Base-by-base conservation (phyloP, 2,113 vertebrate genomes). In the Thamnaconus septentrionalis region DNA sequence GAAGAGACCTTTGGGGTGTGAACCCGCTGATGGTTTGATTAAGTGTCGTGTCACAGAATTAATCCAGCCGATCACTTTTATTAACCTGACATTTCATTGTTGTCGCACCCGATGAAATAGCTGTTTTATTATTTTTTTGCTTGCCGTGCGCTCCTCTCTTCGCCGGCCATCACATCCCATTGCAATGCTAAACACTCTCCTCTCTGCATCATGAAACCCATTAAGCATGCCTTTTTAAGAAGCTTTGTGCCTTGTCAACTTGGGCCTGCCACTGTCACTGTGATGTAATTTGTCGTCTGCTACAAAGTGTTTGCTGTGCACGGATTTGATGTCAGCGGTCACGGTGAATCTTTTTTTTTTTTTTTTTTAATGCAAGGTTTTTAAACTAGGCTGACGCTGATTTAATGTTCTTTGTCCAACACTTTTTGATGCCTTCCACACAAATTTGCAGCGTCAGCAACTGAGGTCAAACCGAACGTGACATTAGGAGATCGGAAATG, bases 101-200 rank as follows among this genome's bases (percentile, higher is more conserved):
- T 31, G 18, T 31, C 18, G 1, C 18, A 31, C 18, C 18, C 18
- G 82, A 85, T 82, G 80, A 85, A 85, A 83, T 76, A 62, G 77
- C 4, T 10, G 8, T 50, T 5, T 48, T n/a, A 50, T 50, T 48
- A 5, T 11, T 50, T 50, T 50, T 50, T 50, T 2, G 18, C 18
- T 31, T 31, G 18, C 18, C 18, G 48, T 50, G 48, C 4, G 48
- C n/a, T n/a, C 73, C 72, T 65, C 44, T 65, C 49, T 56, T 9
- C 65, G 60, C 76, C 71, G 58, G 61, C 70, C 76, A 78, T 87
- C 67, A 63, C 76, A 81, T 79, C 60, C 50, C 79, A 82, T 85
- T 61, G 43, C 72, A 78, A 79, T 59, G 66, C 76, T 83, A 50
- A 69, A 81, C 74, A 76, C 74, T 57, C 66, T 63, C 58, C 69